Conservation (phyloP, 2,113 vertebrate genomes). For the Oreochromis aureus region DNA sequence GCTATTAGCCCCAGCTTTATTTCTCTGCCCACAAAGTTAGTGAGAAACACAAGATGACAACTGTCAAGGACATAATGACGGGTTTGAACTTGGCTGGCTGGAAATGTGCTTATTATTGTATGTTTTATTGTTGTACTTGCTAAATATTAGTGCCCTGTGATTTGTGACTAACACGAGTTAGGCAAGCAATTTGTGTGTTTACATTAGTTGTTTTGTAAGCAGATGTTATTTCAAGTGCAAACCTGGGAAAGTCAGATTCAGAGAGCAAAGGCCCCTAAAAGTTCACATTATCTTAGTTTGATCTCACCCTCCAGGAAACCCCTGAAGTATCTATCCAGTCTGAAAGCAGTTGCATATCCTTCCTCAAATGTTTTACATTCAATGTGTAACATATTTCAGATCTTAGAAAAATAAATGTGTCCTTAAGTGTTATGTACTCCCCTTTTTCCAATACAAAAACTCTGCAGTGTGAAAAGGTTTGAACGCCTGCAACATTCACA, state of each 20-base stretch:
- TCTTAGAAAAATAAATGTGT: not conserved
- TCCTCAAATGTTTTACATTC: not conserved
- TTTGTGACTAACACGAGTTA: not conserved
- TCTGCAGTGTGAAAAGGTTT: not conserved
- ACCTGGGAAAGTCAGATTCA: not conserved
- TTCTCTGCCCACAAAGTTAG: not conserved
- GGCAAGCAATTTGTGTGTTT: not conserved
- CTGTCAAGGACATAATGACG: not conserved
- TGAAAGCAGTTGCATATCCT: not conserved
- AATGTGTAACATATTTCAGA: not conserved
- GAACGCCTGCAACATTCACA: not conserved
- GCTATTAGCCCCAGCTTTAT: conserved; percentile 21
- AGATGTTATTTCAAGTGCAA: not conserved
- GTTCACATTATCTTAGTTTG: not conserved
- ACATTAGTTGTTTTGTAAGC: not conserved
- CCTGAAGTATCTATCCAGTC: too few species aligned
- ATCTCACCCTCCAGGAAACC: not conserved
- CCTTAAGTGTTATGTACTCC: not conserved
- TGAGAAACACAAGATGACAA: not conserved
- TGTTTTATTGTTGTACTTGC: not conserved
- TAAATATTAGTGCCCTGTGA: not conserved
- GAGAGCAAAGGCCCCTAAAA: not conserved
- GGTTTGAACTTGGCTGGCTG: not conserved
- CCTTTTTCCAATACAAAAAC: not conserved
- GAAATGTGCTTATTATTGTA: not conserved